phyloP scores from a whole-genome alignment of 2,113 vertebrate genomes.

The Pollachius pollachius region DNA sequence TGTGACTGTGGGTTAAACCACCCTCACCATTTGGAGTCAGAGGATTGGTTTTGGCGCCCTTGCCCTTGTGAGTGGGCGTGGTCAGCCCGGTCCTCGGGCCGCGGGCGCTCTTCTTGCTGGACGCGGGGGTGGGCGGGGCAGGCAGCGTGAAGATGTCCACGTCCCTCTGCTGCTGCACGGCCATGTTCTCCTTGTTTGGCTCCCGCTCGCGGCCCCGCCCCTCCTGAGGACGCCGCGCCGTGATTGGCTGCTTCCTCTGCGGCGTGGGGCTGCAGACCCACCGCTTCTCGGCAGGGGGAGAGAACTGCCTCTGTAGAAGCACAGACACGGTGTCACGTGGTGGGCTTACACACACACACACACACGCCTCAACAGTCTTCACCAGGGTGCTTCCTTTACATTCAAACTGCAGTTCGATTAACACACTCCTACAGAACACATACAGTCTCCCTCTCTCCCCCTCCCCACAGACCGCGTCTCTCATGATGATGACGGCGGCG shows the following conservation, averaged over 20 bases:
- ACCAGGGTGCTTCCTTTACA: too few species aligned
- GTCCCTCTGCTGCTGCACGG: slow-evolving; percentile 48
- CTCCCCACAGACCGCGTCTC: slow-evolving; percentile 35
- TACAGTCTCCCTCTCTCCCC: too few species aligned
- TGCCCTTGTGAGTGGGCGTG: slow-evolving; percentile 55
- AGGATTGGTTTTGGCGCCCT: slow-evolving; percentile 16
- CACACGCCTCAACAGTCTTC: too few species aligned
- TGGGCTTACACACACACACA: neutral
- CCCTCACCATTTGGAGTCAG: slow-evolving; percentile 58
- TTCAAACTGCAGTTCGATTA: too few species aligned
- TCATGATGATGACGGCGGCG: neutral
- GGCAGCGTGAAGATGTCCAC: slow-evolving; percentile 73
- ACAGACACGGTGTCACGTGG: slow-evolving; percentile 4
- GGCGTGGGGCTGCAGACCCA: slow-evolving; percentile 22
- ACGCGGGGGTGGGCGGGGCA: slow-evolving; percentile 72
- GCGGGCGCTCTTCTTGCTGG: slow-evolving; percentile 59
- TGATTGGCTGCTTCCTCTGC: slow-evolving; percentile 29
- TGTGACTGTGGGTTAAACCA: neutral
- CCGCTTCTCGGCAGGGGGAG: slow-evolving; percentile 45
- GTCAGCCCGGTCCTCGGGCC: slow-evolving; percentile 65
- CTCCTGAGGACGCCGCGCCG: slow-evolving; percentile 36
- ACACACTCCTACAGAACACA: too few species aligned
- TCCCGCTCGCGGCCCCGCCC: slow-evolving; percentile 43
- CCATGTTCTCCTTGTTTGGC: slow-evolving; percentile 83
- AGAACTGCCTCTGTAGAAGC: slow-evolving; percentile 41